Base-by-base conservation (phyloP, 2,888 invertebrate species). In the Heteromyza rotundicornis region DNA sequence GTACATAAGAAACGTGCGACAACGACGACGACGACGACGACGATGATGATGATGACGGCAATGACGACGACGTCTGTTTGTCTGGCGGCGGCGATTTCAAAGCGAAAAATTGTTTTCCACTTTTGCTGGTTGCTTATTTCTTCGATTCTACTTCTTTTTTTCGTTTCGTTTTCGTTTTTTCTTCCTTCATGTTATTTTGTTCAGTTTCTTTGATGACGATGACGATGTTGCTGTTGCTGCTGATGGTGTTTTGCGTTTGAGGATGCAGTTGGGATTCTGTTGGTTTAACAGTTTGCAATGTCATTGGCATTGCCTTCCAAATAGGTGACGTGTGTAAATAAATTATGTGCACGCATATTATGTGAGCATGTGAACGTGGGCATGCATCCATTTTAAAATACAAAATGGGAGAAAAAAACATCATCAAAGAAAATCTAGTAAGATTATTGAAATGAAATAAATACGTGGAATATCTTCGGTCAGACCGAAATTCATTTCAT, bases 51-150 rank as follows among this genome's bases (percentile, higher is more conserved):
- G 20, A 40, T 54, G 70, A 64, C 24, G 20, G 14, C 36, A 23
- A 19, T 20, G 23, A 23, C 24, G 20, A 40, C 55, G 70, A 64
- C 72, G 73, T 70, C 73, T 65, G 65, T 57, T 24, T 70, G 73
- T 73, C 72, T 73, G 73, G 68, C 69, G 72, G 70, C 72, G 73
- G 73, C 61, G 55, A 66, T 64, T 72, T 73, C 73, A 72, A 72
- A 72, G 72, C 55, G 57, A 67, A 66, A 44, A 50, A 17, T 24
- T 47, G 17, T 16, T 35, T 36, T 36, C 22, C 44, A 20, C 27
- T 47, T 44, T 22, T 64, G 40, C 47, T 51, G 52, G 23, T 57
- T 19, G 14, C 20, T 22, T n/a, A n/a, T 50, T 12, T 20, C 3
- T 47, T 22, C 2, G 35, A 5, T 44, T 44, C 27, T 27, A 32